Base-by-base conservation (phyloP, 2,113 vertebrate species). In the Megaptera novaeangliae region DNA sequence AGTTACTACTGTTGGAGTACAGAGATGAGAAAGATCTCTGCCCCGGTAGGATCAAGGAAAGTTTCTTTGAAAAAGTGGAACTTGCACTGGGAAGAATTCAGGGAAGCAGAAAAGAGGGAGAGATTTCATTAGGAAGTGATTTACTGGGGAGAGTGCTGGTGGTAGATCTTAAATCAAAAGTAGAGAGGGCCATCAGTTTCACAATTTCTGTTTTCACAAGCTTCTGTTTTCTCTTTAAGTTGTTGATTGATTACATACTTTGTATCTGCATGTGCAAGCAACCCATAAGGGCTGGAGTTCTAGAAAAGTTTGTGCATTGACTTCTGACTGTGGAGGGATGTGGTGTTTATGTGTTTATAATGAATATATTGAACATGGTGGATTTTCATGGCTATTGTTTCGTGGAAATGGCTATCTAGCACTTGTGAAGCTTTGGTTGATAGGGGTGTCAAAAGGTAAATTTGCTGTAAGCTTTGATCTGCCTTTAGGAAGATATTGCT, bases 401-500 rank as follows among this genome's bases (percentile, higher is more conserved):
- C n/a, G 71, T 96, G 39, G 49, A 82, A 84, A 74, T 59, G 55
- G 34, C 55, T 59, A 14, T 36, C n/a, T 85, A 86, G 75, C 29
- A 85, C 44, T 83, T 55, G 46, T 63, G 46, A 89, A 84, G 31
- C 21, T 74, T 82, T 96, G 44, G 64, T 90, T 63, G 91, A 94
- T 23, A 80, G 44, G n/a, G 4, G 18, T 61, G 23, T 66, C 96
- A 68, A 89, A 95, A 90, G 57, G 68, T 57, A 91, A 83, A 90
- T 68, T 95, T 83, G 61, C 95, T 93, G 59, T 59, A 90, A 91
- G 78, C 23, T 92, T 88, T 91, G 49, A 64, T 75, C n/a, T 49
- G 49, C 34, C 66, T 95, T 83, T 78, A 64, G 78, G 31, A 92
- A 90, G 52, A 52, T 72, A 81, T 44, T 93, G 21, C 34, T 44